Evolutionary conservation across 2,888 invertebrate genomes (phyloP), one percentile per base, ranked within the genome.

Genomic region (Melanostoma scalare): DNA sequence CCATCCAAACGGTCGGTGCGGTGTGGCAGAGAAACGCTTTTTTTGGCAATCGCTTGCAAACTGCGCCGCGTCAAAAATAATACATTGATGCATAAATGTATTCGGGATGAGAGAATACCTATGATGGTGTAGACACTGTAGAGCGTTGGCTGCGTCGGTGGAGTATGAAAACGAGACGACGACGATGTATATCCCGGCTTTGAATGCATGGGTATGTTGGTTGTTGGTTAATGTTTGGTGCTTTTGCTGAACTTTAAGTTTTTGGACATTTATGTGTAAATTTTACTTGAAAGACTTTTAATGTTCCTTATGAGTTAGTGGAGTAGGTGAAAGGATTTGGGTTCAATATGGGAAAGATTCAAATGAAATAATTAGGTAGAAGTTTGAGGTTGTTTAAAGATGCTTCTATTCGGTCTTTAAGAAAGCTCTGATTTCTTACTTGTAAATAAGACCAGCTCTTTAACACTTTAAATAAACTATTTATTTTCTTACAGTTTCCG

Each of bases 211-310:
- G 44, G 58, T 72, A 40, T 58, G 73, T 58, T 53, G 69, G 63
- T 71, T 46, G 46, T 60, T 38, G 71, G 53, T 67, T 35, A 10
- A 6, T 10, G 55, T 48, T 56, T 48, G 46, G 73, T 44, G 72
- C 68, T 56, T 63, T 55, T 65, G 44, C 60, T 67, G 60, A 67
- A 63, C 56, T 36, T 33, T 44, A 72, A 56, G 58, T 78, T 82
- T 69, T 44, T 65, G 84, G 67, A 79, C 44, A 69, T 56, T 79
- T 84, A 84, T 65, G 74, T 79, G 84, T 67, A 50, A 56, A 58
- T 75, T 84, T 67, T 35, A 75, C 84, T 75, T 2, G n/a, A 6
- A 55, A n/a, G 1, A 36, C 6, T 20, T 20, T 20, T 20, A 0
- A 20, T 20, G 20, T 20, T 20, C 20, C 20, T 20, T 20, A 20